These are phyloP conservation scores for Cerastoderma edule DNA, from an alignment of 2,888 invertebrate genomes.

Conservation along the genomic window DNA sequence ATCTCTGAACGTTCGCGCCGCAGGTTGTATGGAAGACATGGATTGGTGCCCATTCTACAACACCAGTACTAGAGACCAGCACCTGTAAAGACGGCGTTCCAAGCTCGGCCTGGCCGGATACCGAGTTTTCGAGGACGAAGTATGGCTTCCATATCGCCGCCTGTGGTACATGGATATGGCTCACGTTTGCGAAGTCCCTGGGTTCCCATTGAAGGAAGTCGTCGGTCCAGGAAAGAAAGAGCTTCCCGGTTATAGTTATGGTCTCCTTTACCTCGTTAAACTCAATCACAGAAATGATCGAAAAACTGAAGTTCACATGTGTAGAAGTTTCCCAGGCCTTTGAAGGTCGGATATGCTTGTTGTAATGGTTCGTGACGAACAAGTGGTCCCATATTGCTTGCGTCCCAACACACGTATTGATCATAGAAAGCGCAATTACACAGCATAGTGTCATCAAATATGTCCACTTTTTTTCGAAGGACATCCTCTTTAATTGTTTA, in stretches of 20 bases:
- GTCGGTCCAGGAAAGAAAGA: conserved; percentile 47
- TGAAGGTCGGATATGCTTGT: conserved; percentile 47
- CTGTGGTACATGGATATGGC: conserved; percentile 40
- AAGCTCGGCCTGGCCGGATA: conserved; percentile 37
- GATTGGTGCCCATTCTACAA: conserved; percentile 39
- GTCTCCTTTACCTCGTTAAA: conserved; percentile 57
- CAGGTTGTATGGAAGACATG: conserved; percentile 50
- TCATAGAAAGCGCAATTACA: no score
- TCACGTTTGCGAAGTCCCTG: conserved; percentile 26
- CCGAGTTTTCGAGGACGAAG: conserved; percentile 49
- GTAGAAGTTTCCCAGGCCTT: conserved; percentile 35
- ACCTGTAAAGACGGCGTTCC: conserved; percentile 46
- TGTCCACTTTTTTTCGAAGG: no score
- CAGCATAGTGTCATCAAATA: no score
- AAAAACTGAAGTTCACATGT: conserved; percentile 35
- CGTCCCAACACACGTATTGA: neutral
- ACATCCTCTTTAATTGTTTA: no score
- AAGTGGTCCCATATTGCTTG: conserved; percentile 38
- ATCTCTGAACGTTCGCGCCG: conserved; percentile 45
- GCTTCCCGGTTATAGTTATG: conserved; percentile 36
- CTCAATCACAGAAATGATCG: conserved; percentile 46
- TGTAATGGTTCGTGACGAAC: conserved; percentile 34
- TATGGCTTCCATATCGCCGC: conserved; percentile 40
- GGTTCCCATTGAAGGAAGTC: conserved; percentile 55
- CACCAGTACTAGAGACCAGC: conserved; percentile 26